Base-by-base conservation (phyloP, 2,797 vertebrate genomes). In the Sebastes variabilis region DNA sequence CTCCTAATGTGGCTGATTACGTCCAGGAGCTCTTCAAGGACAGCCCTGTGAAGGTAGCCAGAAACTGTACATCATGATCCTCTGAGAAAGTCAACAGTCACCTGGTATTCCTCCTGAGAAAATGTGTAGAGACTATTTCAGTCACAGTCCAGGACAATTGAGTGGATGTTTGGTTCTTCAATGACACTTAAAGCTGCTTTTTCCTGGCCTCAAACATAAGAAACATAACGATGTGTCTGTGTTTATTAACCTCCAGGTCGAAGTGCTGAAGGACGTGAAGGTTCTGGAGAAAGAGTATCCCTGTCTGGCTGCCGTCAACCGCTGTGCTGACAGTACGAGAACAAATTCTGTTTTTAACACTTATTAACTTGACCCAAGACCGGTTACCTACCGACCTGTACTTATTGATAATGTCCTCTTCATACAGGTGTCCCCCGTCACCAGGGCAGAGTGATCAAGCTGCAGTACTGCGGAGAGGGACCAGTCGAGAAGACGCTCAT, bases 301-400 rank as follows among this genome's bases (percentile, higher is more conserved):
- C 14, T 97, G 96, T 74, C 88, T 97, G 87, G 95, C 95, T 80
- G 96, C 95, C 4, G 96, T 97, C 55, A 96, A 97, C 90, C 96
- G 96, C 81, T 97, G 96, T 87, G 96, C 96, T 59, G 95, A 90
- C 83, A 65, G 96, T 97, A 93, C 27, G 94, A 80, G 0, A 1
- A 5, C 20, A 49, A 20, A 42, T 42, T 42, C 36, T 38, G 36
- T 38, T 38, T 1, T 38, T 38, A 38, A 14, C 36, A 38, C 36
- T 38, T 38, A 38, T 38, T 38, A 14, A 38, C 36, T 5, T 38
- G 36, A 38, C 34, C 34, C 11, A 36, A 36, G 34, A 36, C 36
- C 36, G 36, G 36, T 14, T 38, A 38, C 12, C 36, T 14, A 38
- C 5, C 36, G 13, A 38, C 36, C 36, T 38, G 13, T 38, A 10